phyloP scores from a whole-genome alignment of 2,113 vertebrate genomes.

The Smithornis capensis region DNA sequence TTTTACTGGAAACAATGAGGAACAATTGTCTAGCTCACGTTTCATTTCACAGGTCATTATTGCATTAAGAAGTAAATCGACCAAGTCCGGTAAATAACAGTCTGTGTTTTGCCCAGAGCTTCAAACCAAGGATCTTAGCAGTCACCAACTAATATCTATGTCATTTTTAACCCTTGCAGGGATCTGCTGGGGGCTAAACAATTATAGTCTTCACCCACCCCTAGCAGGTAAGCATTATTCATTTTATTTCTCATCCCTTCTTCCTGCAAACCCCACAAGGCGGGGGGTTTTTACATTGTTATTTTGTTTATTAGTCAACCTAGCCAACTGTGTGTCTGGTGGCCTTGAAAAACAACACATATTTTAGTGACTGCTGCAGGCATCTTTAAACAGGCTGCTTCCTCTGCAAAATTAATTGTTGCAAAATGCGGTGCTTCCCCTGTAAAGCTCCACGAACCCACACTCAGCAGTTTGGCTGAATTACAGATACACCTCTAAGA shows the following conservation, averaged over 20 bases:
- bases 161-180: slow-evolving; percentile 81
- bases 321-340: slow-evolving; percentile 70
- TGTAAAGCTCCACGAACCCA: slow-evolving; percentile 61
- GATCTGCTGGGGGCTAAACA: slow-evolving; percentile 77
- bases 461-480: slow-evolving; percentile 70
- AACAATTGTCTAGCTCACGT: slow-evolving; percentile 85
- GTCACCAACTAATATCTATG: slow-evolving; percentile 74
- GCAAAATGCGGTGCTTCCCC: slow-evolving; percentile 67
- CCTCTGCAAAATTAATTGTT: slow-evolving; percentile 81
- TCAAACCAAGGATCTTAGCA: slow-evolving; percentile 77
- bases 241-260: slow-evolving; percentile 66
- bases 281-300: slow-evolving; percentile 66
- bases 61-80: slow-evolving; percentile 88
- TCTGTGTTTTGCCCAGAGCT: slow-evolving; percentile 79
- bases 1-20: slow-evolving; percentile 84
- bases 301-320: slow-evolving; percentile 77
- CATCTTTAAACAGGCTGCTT: slow-evolving; percentile 78
- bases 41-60: slow-evolving; percentile 90
- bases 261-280: slow-evolving; percentile 68
- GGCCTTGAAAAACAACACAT: slow-evolving; percentile 78
- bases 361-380: slow-evolving; percentile 74
- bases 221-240: slow-evolving; percentile 80
- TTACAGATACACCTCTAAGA: slow-evolving; percentile 44
- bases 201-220: slow-evolving; percentile 75
- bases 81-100: slow-evolving; percentile 86